Evolutionary conservation across 1,140 invertebrate genomes (phyloP), one percentile per base, ranked within the genome.

Genomic region (Zaprionus davidi): DNA sequence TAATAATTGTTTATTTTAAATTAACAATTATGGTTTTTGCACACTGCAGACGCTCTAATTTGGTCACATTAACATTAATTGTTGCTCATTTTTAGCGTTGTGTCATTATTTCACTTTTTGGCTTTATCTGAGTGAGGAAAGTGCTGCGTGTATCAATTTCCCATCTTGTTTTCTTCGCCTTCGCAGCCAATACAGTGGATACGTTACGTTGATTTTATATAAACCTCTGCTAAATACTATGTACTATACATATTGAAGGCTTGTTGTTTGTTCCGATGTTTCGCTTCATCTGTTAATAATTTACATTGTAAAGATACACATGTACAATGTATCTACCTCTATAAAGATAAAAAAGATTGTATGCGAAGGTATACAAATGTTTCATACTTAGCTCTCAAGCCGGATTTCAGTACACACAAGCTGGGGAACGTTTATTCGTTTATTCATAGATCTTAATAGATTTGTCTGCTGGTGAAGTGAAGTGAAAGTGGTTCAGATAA

Each of bases 401-500:
- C 70, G 57, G 67, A 79, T 67, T 31, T 59, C 41, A 51, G 24
- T 26, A 51, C 20, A 41, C 22, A 22, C 74, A 68, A 76, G 64
- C 56, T 67, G 69, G 46, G 69, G 72, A 67, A 51, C 44, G 46
- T 36, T 72, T 65, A 78, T 81, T 72, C 44, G 46, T 36, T 72
- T 65, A 78, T 81, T 72, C 68, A 78, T 78, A 81, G 68, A 72
- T 75, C 71, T 78, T 74, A 75, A 81, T 81, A 75, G 78, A 78
- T 78, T 80, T 77, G 78, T 80, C 66, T 73, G 59, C 70, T 38
- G 60, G 58, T 66, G 59, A 73, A 79, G 58, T 66, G 59, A 73
- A 79, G 79, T 81, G 79, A 81, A 81, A 81, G 79, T 81, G 53
- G 76, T 79, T 81, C 73, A 57, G 60, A 60, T 41, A 81, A 79